Conservation (phyloP, 1,140 invertebrate genomes). For the Aphelinus atriplicis region DNA sequence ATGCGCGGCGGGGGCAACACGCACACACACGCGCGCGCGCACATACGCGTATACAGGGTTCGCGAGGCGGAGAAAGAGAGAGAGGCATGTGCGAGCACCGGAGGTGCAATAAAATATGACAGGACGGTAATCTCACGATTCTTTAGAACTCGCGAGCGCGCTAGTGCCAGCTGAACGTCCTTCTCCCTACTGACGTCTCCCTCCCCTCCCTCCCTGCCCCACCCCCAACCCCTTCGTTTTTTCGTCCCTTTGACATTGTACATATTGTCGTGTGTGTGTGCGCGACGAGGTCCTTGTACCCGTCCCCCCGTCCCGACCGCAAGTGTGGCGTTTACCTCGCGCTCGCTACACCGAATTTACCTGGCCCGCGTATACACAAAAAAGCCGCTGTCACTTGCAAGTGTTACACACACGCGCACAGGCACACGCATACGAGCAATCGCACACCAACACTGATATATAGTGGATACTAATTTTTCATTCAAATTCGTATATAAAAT, state of each 20-base stretch:
- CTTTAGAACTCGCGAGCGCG: constrained; percentile 40
- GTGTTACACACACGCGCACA: too few species aligned
- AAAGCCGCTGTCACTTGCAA: too few species aligned
- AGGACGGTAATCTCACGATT: constrained; percentile 55
- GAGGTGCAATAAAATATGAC: constrained; percentile 56
- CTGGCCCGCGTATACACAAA: too few species aligned
- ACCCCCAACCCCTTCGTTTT: constrained; percentile 35
- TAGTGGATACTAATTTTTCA: too few species aligned
- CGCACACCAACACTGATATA: too few species aligned
- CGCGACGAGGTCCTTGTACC: not conserved
- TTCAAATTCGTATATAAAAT: too few species aligned
- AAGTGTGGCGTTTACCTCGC: too few species aligned
- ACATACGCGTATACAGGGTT: constrained; percentile 20
- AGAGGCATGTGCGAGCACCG: constrained; percentile 30
- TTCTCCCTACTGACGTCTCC: not conserved
- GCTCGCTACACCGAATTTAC: too few species aligned
- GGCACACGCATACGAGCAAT: too few species aligned
- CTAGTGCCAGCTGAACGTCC: too few species aligned
- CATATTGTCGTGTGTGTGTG: constrained; percentile 7
- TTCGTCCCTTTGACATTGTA: constrained; percentile 40
- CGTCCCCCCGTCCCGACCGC: too few species aligned
- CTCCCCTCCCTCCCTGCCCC: constrained; percentile 32
- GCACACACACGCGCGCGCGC: constrained; percentile 13
- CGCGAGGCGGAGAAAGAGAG: constrained; percentile 31
- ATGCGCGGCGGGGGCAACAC: not conserved